Evolutionary conservation across 2,113 vertebrate genomes (phyloP).

Genomic region (Lonchura striata): DNA sequence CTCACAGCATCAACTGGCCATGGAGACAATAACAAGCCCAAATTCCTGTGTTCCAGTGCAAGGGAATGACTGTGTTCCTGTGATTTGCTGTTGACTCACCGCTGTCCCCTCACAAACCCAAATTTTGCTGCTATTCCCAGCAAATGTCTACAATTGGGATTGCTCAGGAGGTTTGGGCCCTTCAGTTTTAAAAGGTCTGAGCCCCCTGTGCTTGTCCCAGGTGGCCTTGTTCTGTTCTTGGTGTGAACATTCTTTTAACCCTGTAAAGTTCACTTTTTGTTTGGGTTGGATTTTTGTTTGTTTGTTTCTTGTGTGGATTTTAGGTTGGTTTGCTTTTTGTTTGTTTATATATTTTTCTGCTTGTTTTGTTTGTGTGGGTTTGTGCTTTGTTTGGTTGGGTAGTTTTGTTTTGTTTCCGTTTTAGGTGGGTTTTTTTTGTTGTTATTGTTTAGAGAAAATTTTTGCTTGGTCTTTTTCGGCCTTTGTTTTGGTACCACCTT

Average conservation of each 20-base stretch:
- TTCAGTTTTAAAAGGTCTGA: background rate
- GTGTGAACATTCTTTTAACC: background rate
- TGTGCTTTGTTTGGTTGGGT: background rate
- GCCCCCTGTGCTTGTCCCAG: accelerated
- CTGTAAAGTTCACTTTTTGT: accelerated
- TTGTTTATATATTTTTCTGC: background rate
- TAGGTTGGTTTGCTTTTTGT: background rate
- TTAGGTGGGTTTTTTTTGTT: background rate
- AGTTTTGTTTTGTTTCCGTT: background rate
- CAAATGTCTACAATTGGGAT: background rate
- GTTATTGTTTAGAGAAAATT: background rate
- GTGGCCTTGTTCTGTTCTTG: background rate
- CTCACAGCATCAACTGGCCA: background rate
- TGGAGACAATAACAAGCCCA: background rate
- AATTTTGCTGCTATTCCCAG: background rate
- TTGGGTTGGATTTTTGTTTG: background rate
- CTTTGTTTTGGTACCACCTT: background rate
- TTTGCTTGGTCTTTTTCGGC: no score
- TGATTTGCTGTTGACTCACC: background rate
- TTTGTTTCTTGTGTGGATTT: background rate
- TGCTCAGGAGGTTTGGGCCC: background rate
- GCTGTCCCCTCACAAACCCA: background rate
- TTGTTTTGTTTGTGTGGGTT: background rate
- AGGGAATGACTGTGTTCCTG: background rate
- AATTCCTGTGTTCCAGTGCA: background rate